These are phyloP conservation scores for Nemotelus nigrinus DNA, from an alignment of 2,888 invertebrate genomes.

Conservation along the genomic window DNA sequence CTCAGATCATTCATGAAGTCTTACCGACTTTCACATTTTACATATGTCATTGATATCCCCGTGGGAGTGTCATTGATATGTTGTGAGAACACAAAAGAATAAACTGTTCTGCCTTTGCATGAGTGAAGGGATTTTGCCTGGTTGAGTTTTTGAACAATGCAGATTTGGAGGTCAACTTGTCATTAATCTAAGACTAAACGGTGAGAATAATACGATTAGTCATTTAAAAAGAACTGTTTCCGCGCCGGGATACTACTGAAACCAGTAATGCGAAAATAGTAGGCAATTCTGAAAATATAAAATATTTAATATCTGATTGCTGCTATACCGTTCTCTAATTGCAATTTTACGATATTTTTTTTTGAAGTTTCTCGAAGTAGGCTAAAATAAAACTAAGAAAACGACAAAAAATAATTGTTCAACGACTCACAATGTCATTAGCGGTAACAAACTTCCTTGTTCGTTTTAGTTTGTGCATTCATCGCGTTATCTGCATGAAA, in stretches of 20 bases:
- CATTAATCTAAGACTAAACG: slow-evolving; percentile 64
- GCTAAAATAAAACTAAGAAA: too few species aligned
- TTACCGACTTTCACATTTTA: slow-evolving; percentile 59
- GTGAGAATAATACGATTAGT: slow-evolving; percentile 66
- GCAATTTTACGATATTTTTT: too few species aligned
- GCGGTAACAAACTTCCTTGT: too few species aligned
- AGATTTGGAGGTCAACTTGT: slow-evolving; percentile 57
- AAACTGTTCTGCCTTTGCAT: slow-evolving; percentile 47
- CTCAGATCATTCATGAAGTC: slow-evolving; percentile 52
- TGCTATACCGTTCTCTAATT: too few species aligned
- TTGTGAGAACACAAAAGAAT: slow-evolving; percentile 55
- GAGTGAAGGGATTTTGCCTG: slow-evolving; percentile 6
- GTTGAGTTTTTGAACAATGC: slow-evolving; percentile 4
- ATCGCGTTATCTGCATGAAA: slow-evolving; percentile 20
- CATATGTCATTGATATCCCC: slow-evolving; percentile 66
- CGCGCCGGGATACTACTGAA: too few species aligned
- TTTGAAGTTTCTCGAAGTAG: too few species aligned
- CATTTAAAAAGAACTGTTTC: slow-evolving; percentile 51
- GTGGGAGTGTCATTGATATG: slow-evolving; percentile 61
- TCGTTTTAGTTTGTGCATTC: background rate
- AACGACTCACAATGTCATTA: slow-evolving; percentile 14
- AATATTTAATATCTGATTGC: too few species aligned
- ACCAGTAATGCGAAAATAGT: too few species aligned
- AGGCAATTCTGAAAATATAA: too few species aligned
- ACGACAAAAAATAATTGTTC: background rate